Evolutionary conservation across 2,113 vertebrate genomes (phyloP).

Genomic region (Peromyscus maniculatus): DNA sequence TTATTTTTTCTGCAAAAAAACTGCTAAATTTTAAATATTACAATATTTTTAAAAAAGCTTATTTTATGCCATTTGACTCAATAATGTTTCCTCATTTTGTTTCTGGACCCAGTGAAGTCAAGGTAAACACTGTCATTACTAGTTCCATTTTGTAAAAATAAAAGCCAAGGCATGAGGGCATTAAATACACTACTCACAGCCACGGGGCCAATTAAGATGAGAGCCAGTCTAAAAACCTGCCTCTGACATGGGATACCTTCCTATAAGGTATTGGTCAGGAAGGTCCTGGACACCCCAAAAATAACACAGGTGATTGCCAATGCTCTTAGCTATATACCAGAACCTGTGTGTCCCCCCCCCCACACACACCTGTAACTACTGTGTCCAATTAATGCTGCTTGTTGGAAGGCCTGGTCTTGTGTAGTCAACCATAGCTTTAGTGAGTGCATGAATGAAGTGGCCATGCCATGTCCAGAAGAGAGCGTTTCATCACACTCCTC

Average conservation of each 20-base stretch:
- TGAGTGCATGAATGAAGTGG: not conserved
- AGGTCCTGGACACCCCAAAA: not conserved
- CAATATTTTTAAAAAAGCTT: not conserved
- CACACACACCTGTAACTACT: not conserved
- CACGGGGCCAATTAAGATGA: not conserved
- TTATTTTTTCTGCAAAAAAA: constrained; percentile 14
- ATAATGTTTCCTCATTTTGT: constrained; percentile 3
- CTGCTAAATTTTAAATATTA: constrained; percentile 2
- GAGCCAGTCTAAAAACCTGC: not conserved
- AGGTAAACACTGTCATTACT: not conserved
- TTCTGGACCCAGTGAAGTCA: not conserved
- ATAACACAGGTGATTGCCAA: not conserved
- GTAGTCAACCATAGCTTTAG: not conserved
- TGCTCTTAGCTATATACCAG: not conserved
- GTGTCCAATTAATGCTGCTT: not conserved
- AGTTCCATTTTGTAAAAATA: not conserved
- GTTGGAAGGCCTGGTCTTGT: not conserved
- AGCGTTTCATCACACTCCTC: too few relatives aligned
- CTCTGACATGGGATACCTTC: too few relatives aligned
- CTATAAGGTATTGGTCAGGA: not conserved
- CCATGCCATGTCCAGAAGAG: not conserved
- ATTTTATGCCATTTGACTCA: not conserved
- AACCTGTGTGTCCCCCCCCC: not conserved
- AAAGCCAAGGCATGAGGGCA: not conserved
- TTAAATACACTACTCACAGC: not conserved